Conservation (phyloP, 2,113 vertebrate genomes). For the Natator depressus region DNA sequence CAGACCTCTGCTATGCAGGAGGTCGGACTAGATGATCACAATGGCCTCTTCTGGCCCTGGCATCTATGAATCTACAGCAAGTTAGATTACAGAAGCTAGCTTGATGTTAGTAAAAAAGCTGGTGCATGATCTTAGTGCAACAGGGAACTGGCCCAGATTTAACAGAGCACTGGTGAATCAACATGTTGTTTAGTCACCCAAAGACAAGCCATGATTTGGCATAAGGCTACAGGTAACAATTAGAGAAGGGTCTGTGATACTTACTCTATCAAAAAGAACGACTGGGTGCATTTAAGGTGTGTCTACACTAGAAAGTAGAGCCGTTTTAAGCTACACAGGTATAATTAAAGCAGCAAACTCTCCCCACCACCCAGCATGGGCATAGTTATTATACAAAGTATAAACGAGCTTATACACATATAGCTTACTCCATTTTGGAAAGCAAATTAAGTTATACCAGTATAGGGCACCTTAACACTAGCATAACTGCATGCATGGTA, state of each 20-base stretch:
- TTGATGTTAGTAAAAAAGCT: background rate
- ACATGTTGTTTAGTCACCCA: background rate
- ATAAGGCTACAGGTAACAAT: background rate
- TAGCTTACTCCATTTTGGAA: background rate
- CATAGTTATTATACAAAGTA: background rate
- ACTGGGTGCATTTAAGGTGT: background rate
- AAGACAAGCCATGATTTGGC: background rate
- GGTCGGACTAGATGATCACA: background rate
- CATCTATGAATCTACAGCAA: background rate
- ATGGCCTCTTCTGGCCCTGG: background rate
- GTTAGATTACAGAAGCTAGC: background rate
- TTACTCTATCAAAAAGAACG: background rate
- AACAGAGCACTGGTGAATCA: fast-evolving
- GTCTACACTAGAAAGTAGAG: background rate
- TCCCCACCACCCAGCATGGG: background rate
- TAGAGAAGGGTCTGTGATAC: background rate
- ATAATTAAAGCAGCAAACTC: background rate
- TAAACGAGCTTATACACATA: background rate
- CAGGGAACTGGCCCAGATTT: background rate
- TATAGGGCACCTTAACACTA: background rate
- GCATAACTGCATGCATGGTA: fast-evolving
- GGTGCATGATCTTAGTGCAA: fast-evolving
- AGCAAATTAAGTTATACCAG: background rate
- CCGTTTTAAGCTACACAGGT: background rate
- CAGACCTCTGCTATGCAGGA: background rate